phyloP scores from a whole-genome alignment of 2,797 vertebrate species.

The Sebastes itinus region DNA sequence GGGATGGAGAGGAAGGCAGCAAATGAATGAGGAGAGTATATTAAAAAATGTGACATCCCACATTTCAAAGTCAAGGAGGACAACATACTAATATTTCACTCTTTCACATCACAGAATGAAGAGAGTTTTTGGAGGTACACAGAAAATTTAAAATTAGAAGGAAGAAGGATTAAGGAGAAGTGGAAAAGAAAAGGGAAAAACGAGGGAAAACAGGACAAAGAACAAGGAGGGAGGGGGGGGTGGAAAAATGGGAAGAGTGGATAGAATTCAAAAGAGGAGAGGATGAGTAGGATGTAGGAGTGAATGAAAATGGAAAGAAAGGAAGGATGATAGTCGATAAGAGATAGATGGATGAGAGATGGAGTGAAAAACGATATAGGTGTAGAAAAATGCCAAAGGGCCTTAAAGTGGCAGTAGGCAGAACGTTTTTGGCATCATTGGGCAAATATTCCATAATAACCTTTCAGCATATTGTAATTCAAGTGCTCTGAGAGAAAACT shows the following conservation, averaged over 20 bases:
- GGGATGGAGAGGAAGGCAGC: neutral
- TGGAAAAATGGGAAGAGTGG: neutral
- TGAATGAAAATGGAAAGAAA: neutral
- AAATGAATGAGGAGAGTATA: neutral
- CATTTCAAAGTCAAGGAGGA: too few species aligned
- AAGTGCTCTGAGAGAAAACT: too few species aligned
- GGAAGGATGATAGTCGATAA: too few species aligned
- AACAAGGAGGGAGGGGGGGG: neutral
- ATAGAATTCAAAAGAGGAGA: neutral
- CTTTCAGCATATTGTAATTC: too few species aligned
- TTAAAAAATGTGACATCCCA: too few species aligned
- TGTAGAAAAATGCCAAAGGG: neutral
- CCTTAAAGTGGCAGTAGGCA: too few species aligned
- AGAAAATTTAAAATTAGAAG: neutral
- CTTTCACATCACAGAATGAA: neutral
- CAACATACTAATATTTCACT: too few species aligned
- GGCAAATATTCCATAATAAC: too few species aligned
- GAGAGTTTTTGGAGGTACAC: neutral
- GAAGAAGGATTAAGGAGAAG: neutral
- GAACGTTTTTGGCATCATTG: too few species aligned
- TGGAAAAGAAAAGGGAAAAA: neutral
- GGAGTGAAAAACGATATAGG: neutral
- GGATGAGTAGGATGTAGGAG: neutral
- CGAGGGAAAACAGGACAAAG: neutral
- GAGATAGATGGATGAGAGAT: neutral